Percentiles rank a stretch among this genome's conserved stretches.
phyloP scores from a whole-genome alignment of 2,113 vertebrate genomes.

The Panthera uncia region DNA sequence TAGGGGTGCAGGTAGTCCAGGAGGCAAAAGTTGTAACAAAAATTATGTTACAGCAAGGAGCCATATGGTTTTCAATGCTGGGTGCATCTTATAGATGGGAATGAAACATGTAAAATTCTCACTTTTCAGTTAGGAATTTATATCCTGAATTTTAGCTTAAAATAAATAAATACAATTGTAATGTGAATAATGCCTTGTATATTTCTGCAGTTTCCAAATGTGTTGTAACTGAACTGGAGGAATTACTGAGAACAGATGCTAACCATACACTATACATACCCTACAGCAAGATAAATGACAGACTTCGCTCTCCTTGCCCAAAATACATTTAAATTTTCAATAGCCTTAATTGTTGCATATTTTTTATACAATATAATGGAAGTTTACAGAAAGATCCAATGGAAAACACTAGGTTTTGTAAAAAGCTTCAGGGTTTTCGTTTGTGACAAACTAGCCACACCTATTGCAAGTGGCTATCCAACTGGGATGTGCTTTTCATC shows the following conservation, averaged over 20 bases:
- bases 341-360: constrained; percentile 79
- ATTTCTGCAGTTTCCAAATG: constrained; percentile 82
- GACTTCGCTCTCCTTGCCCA: constrained; percentile 77
- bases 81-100: background rate
- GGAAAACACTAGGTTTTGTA: constrained; percentile 77
- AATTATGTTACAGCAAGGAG: background rate
- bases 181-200: constrained; percentile 56
- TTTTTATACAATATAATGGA: constrained; percentile 79
- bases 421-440: constrained; percentile 81
- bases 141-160: background rate
- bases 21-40: background rate
- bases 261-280: constrained; percentile 76
- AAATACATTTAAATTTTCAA: constrained; percentile 85
- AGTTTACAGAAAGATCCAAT: constrained; percentile 74
- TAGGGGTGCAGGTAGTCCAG: background rate
- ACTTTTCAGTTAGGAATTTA: constrained; percentile 37
- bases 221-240: constrained; percentile 77
- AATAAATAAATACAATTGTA: constrained; percentile 66
- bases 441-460: constrained; percentile 71
- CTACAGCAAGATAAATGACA: constrained; percentile 85
- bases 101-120: constrained; percentile 10
- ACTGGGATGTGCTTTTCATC: constrained; percentile 61
- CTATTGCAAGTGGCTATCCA: constrained; percentile 66
- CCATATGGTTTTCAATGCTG: background rate
- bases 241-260: constrained; percentile 86